Conservation (phyloP, 92 coral and sea anemone genomes). For the Palythoa grandis region DNA sequence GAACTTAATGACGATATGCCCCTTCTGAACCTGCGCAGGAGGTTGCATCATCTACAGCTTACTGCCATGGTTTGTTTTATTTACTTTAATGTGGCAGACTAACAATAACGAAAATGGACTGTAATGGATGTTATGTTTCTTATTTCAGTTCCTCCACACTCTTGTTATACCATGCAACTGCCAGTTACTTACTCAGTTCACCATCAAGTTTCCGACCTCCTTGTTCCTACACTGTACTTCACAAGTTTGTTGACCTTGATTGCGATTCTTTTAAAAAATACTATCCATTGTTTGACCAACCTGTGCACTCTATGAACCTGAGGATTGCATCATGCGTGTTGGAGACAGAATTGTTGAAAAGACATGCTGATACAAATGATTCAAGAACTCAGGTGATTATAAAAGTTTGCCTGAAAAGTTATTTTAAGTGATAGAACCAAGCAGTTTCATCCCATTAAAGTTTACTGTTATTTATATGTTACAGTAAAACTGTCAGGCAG, state of each 20-base stretch:
- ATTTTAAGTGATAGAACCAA: not conserved
- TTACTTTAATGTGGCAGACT: not conserved
- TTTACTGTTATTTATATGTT: slow-evolving; percentile 29
- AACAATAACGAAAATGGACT: not conserved
- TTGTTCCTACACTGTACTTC: slow-evolving; percentile 27
- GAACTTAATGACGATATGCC: not conserved
- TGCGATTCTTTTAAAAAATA: slow-evolving; percentile 17
- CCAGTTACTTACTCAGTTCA: not conserved
- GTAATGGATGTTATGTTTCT: not conserved
- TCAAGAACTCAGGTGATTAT: slow-evolving; percentile 22
- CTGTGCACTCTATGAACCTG: not conserved
- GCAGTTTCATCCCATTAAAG: slow-evolving; percentile 4
- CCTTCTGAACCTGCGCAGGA: not conserved
- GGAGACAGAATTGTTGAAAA: slow-evolving; percentile 50
- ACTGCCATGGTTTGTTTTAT: not conserved
- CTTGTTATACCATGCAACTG: not conserved
- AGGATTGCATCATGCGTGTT: slow-evolving; percentile 46
- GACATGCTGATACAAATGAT: slow-evolving; percentile 46
- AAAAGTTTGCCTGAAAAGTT: slow-evolving; percentile 4
- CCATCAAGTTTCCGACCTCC: slow-evolving; percentile 42
- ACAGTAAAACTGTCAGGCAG: too few species aligned
- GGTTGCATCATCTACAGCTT: not conserved
- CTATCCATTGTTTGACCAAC: slow-evolving; percentile 18
- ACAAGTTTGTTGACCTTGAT: slow-evolving; percentile 18
- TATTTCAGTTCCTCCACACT: not conserved